These are phyloP conservation scores for Cheilosia pagana DNA, from an alignment of 2,888 invertebrate genomes.

Conservation along the genomic window DNA sequence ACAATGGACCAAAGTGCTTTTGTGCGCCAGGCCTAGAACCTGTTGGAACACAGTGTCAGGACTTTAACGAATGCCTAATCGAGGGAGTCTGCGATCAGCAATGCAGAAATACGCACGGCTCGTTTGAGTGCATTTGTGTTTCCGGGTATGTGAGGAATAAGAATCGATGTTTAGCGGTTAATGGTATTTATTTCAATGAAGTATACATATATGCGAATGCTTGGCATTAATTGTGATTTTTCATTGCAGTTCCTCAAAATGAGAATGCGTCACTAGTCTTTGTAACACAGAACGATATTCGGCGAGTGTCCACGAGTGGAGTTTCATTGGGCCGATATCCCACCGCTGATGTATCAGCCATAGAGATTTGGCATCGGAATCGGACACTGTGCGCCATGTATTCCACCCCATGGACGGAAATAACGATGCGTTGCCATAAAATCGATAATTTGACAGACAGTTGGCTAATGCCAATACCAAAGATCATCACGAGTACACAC, in stretches of 20 bases:
- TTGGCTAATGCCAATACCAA: constrained; percentile 86
- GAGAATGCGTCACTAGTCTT: constrained; percentile 88
- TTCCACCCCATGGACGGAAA: constrained; percentile 83
- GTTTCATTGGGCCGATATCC: constrained; percentile 79
- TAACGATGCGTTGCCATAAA: constrained; percentile 87
- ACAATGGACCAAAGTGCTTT: constrained; percentile 89
- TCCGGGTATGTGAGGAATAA: constrained; percentile 87
- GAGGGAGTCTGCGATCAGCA: constrained; percentile 90
- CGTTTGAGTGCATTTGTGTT: constrained; percentile 89
- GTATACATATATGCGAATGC: constrained; percentile 1
- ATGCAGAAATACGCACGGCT: constrained; percentile 88
- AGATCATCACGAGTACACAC: constrained; percentile 87
- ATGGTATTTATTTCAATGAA: constrained; percentile 86
- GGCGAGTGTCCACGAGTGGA: constrained; percentile 86
- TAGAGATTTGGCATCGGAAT: constrained; percentile 89
- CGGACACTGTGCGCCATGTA: constrained; percentile 90
- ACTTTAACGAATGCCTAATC: constrained; percentile 90
- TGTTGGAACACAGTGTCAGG: constrained; percentile 87
- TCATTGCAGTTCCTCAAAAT: constrained; percentile 86
- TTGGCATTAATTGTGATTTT: constrained; percentile 40
- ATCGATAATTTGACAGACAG: constrained; percentile 86
- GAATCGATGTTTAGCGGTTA: constrained; percentile 87
- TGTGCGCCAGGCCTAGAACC: constrained; percentile 88
- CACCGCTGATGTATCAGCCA: constrained; percentile 81
- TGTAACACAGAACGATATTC: constrained; percentile 87